Conservation (phyloP, 2,888 invertebrate species). For the Macrophya alboannulata region DNA sequence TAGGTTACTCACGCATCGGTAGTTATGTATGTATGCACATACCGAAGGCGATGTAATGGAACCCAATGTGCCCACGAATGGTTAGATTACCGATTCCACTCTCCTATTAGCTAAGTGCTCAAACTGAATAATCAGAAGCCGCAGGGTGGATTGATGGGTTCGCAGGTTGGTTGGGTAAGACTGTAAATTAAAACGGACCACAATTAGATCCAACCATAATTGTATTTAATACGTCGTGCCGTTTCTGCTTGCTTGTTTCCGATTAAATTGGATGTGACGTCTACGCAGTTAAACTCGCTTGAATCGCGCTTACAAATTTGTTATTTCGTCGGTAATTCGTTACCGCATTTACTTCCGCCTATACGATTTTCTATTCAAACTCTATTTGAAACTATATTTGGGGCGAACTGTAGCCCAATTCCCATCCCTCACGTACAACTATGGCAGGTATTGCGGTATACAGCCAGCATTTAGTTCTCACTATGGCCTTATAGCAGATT, state of each 20-base stretch:
- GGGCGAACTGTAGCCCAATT: background rate
- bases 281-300: background rate
- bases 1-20: background rate
- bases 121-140: conserved; percentile 43
- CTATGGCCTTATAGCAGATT: conserved; percentile 15
- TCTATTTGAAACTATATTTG: background rate
- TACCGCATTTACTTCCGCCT: background rate
- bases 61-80: conserved; percentile 42
- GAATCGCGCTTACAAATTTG: background rate
- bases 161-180: conserved; percentile 22
- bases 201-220: conserved; percentile 20
- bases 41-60: conserved; percentile 22
- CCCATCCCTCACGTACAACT: conserved; percentile 1
- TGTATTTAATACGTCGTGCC: conserved; percentile 25
- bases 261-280: background rate
- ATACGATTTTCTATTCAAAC: background rate
- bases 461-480: background rate
- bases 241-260: background rate
- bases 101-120: conserved; percentile 52
- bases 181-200: conserved; percentile 27
- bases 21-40: conserved; percentile 19
- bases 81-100: conserved; percentile 30
- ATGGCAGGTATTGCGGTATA: background rate
- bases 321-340: background rate
- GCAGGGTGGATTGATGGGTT: conserved; percentile 36